Conservation (phyloP, 2,113 vertebrate genomes). For the Boleophthalmus pectinirostris region DNA sequence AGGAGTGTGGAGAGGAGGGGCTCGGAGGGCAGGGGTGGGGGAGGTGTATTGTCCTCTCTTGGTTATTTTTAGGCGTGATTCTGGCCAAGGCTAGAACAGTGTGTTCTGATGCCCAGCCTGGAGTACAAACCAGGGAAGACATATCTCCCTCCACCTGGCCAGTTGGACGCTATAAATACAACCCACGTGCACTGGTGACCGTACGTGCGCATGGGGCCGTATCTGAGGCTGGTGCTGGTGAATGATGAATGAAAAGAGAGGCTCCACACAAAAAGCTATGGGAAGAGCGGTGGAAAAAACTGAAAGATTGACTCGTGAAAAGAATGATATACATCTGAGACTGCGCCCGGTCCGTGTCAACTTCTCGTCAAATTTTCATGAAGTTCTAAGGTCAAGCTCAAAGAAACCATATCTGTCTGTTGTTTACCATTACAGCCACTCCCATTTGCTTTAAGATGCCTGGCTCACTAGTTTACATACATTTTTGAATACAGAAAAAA, state of each 20-base stretch:
- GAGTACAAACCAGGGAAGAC: slow-evolving; percentile 43
- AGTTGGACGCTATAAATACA: slow-evolving; percentile 47
- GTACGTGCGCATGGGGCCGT: slow-evolving; percentile 19
- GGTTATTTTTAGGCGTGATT: slow-evolving; percentile 70
- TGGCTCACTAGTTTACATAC: not conserved
- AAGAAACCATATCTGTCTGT: slow-evolving; percentile 50
- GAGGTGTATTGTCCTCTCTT: slow-evolving; percentile 45
- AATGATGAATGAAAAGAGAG: slow-evolving; percentile 43
- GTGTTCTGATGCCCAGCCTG: slow-evolving; percentile 43
- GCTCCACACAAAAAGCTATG: slow-evolving; percentile 20
- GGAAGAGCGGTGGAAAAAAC: slow-evolving; percentile 24
- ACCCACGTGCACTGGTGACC: slow-evolving; percentile 2
- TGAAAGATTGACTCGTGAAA: slow-evolving; percentile 22
- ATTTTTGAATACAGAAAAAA: too few relatives aligned
- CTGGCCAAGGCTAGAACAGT: slow-evolving; percentile 59
- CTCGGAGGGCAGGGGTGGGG: slow-evolving; percentile 19
- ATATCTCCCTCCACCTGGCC: slow-evolving; percentile 52
- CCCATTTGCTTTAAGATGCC: slow-evolving; percentile 9
- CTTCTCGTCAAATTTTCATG: slow-evolving; percentile 71
- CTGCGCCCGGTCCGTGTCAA: slow-evolving; percentile 45
- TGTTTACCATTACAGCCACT: slow-evolving; percentile 29
- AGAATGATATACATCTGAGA: slow-evolving; percentile 9
- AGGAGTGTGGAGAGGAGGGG: not conserved
- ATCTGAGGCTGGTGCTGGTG: slow-evolving; percentile 23
- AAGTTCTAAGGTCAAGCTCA: slow-evolving; percentile 37